Percentiles rank a stretch among this genome's conserved stretches.
phyloP scores from a whole-genome alignment of 2,888 invertebrate genomes.

The Tetragonula carbonaria region DNA sequence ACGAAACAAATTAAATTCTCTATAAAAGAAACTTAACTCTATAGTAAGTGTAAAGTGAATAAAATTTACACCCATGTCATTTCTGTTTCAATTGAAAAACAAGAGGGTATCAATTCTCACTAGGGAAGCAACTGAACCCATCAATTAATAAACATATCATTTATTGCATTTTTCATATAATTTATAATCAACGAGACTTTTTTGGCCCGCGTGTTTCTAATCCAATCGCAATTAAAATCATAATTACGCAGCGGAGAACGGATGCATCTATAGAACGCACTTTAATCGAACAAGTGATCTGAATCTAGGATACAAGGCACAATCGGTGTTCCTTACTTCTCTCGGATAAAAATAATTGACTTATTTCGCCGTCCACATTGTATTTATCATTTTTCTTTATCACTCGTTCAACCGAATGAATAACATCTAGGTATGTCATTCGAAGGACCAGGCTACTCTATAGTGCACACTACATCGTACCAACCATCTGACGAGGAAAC shows the following conservation, averaged over 20 bases:
- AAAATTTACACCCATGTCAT: too few relatives aligned
- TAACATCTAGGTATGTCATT: background rate
- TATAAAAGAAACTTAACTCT: too few relatives aligned
- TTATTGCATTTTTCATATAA: constrained; percentile 79
- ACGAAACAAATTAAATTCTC: too few relatives aligned
- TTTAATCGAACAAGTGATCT: constrained; percentile 48
- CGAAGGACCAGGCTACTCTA: background rate
- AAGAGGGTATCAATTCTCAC: too few relatives aligned
- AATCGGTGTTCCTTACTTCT: constrained; percentile 59
- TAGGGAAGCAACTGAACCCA: too few relatives aligned
- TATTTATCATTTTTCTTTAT: background rate
- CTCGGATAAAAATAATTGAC: constrained; percentile 56
- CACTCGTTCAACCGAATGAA: background rate
- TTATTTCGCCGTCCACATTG: constrained; percentile 25
- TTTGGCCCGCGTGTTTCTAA: constrained; percentile 70
- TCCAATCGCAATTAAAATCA: constrained; percentile 67
- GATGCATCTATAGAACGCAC: constrained; percentile 23
- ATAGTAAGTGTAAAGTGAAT: too few relatives aligned
- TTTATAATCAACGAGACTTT: constrained; percentile 77
- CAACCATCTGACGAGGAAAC: constrained; percentile 2
- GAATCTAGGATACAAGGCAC: constrained; percentile 72
- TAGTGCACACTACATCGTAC: constrained; percentile 4
- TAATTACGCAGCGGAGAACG: constrained; percentile 65
- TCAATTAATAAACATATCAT: constrained; percentile 80
- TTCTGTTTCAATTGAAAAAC: too few relatives aligned